These are phyloP conservation scores for Mustelus asterias DNA, from an alignment of 2,113 vertebrate species.

Conservation along the genomic window DNA sequence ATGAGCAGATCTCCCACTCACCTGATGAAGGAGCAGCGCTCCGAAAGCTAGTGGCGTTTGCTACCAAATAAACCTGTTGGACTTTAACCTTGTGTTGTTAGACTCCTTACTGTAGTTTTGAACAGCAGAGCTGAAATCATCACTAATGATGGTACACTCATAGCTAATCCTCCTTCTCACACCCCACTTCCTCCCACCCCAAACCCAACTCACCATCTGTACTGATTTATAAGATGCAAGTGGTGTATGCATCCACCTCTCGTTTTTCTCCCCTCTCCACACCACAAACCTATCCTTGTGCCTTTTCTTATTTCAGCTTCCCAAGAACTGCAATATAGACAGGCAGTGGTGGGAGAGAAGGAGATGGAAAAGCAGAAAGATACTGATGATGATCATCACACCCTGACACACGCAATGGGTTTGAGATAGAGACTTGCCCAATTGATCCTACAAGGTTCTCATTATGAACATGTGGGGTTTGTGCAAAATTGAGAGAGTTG, in stretches of 20 bases:
- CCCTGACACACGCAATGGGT: background rate
- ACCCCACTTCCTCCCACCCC: background rate
- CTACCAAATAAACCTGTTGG: too few species aligned
- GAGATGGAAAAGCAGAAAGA: background rate
- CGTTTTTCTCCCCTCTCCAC: too few species aligned
- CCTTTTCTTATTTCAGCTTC: background rate
- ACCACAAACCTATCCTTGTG: background rate
- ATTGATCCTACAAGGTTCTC: too few species aligned
- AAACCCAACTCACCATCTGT: background rate
- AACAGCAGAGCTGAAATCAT: background rate
- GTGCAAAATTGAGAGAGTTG: too few species aligned
- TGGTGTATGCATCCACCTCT: background rate
- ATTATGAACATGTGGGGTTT: too few species aligned
- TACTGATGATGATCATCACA: background rate
- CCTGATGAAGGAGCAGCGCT: too few species aligned
- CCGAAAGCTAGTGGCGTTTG: too few species aligned
- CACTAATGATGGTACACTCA: too few species aligned
- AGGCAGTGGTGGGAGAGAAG: background rate
- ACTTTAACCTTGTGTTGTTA: too few species aligned
- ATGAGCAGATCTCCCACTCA: too few species aligned
- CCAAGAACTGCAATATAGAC: background rate
- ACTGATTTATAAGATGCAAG: background rate
- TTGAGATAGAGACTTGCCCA: too few species aligned
- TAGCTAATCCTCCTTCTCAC: background rate
- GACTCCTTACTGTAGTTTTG: too few species aligned